phyloP scores from a whole-genome alignment of 2,113 vertebrate genomes.

The Orycteropus afer region DNA sequence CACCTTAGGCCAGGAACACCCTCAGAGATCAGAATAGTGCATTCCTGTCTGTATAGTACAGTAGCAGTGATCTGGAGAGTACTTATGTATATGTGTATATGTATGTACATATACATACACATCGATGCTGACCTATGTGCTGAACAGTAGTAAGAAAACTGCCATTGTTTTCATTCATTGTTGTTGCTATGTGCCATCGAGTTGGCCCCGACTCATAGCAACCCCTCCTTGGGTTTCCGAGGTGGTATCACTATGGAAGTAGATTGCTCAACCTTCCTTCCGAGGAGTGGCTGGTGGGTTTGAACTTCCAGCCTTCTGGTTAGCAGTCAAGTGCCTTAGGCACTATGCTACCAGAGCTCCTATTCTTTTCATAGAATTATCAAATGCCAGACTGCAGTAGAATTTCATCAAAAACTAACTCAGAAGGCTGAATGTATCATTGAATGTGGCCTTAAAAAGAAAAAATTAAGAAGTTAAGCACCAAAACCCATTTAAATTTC shows the following conservation, averaged over 20 bases:
- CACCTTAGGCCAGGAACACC: background rate
- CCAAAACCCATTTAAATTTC: conserved; percentile 83
- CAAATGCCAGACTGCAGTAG: conserved; percentile 40
- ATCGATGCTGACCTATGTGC: rapidly evolving
- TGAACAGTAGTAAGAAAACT: background rate
- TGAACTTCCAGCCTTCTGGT: too few species aligned
- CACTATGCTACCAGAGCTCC: too few species aligned
- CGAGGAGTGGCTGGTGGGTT: too few species aligned
- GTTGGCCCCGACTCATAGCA: too few species aligned
- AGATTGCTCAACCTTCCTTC: too few species aligned
- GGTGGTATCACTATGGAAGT: too few species aligned
- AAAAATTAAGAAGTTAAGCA: conserved; percentile 72
- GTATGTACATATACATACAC: too few species aligned
- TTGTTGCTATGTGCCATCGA: too few species aligned
- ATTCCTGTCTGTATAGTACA: background rate
- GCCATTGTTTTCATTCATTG: conserved; percentile 34
- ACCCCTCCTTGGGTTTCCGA: too few species aligned
- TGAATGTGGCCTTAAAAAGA: conserved; percentile 75
- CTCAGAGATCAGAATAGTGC: background rate
- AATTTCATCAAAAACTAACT: conserved; percentile 78
- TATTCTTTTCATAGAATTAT: conserved; percentile 72
- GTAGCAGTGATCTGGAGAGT: background rate
- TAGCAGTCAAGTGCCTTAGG: too few species aligned
- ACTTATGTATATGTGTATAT: background rate
- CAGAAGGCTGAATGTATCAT: conserved; percentile 67